A percentile compares a stretch with the other conserved stretches of the same genome.
Conservation (phyloP, 2,113 vertebrate species). For the Chlamydotis undulata region DNA sequence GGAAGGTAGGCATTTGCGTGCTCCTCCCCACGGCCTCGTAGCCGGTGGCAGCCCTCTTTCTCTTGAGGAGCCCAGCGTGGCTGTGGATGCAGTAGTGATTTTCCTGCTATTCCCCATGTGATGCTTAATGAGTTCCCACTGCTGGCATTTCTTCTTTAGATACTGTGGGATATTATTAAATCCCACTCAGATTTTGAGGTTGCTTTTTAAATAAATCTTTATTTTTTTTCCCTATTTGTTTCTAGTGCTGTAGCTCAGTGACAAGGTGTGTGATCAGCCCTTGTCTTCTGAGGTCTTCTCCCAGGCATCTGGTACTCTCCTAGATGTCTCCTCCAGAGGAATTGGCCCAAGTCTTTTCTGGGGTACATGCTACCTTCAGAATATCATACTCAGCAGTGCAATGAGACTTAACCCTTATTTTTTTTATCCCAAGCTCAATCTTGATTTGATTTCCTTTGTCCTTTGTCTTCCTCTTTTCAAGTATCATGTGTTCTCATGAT, state of each 20-base stretch:
- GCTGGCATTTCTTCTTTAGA: slow-evolving; percentile 20
- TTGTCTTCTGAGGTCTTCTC: not conserved
- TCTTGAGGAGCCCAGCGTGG: slow-evolving; percentile 18
- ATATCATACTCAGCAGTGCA: not conserved
- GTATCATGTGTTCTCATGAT: not conserved
- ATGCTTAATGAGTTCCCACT: slow-evolving; percentile 31
- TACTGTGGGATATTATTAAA: slow-evolving; percentile 9
- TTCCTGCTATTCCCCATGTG: slow-evolving; percentile 2
- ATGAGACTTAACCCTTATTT: not conserved
- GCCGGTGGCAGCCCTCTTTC: not conserved
- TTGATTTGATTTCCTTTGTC: not conserved
- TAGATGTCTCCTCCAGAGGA: not conserved
- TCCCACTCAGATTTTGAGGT: not conserved
- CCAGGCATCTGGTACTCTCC: not conserved
- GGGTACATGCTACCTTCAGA: not conserved
- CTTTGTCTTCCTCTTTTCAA: not conserved
- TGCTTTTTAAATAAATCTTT: not conserved
- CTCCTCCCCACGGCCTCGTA: not conserved
- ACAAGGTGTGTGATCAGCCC: not conserved
- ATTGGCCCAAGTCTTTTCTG: not conserved
- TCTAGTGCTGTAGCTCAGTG: not conserved
- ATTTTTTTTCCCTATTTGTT: not conserved
- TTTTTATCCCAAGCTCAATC: not conserved
- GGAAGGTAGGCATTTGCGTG: not conserved
- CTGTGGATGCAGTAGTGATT: not conserved